Base-by-base conservation (phyloP, 2,888 invertebrate species). In the Eristalis arbustorum region DNA sequence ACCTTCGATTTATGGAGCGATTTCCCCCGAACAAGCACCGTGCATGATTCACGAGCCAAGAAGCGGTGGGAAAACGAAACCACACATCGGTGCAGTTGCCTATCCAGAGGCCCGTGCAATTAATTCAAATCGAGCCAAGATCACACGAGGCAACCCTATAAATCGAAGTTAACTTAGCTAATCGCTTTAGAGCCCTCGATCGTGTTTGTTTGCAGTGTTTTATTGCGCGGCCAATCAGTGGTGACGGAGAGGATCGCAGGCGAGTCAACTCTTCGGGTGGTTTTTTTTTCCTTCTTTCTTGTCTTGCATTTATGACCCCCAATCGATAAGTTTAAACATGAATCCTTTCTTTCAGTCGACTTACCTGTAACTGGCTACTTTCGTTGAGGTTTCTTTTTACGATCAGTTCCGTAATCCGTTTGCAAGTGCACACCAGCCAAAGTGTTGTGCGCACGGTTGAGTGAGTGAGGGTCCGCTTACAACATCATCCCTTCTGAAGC, bases 321-420 rank as follows among this genome's bases (percentile, higher is more conserved):
- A 42, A 59, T 73, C 62, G 62, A 49, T 2, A 57, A 72, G 31
- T 72, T 23, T 23, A 25, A n/a, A 59, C 42, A 18, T 34, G n/a
- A 73, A 68, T 68, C 42, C 63, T 68, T 62, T 40, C 23, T 31
- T 49, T 56, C 25, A 14, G 10, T 40, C 28, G 40, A 78, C 79
- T 84, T 69, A 84, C 83, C 83, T 78, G 64, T 56, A 63, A 56
- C 23, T 62, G 49, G 72, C 68, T 72, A 25, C 22, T 69, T 40
- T 57, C 42, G n/a, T 74, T 42, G 28, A 25, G 31, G 31, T 31
- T 31, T 31, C 8, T 31, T 62, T 66, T 71, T 63, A 66, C 71
- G 71, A 79, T 79, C 25, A 59, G 59, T 59, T 59, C 42, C 79
- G 74, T 84, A 79, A 79, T 84, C 84, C 84, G 79, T 75, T 61